These are phyloP conservation scores for Poecilia latipinna DNA, from an alignment of 2,113 vertebrate genomes.

Conservation along the genomic window DNA sequence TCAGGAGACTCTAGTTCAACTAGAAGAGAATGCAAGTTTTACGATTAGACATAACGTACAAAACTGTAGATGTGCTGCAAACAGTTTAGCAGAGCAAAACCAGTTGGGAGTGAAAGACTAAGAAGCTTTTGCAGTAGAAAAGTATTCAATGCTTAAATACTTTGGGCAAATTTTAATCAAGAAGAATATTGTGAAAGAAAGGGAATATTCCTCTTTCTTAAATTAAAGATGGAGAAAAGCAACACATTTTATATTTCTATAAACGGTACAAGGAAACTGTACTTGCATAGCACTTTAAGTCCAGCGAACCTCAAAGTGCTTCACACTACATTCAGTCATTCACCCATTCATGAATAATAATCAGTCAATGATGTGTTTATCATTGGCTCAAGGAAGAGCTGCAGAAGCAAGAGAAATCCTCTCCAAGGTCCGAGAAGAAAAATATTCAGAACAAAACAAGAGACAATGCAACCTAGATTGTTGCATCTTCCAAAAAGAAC, in stretches of 20 bases:
- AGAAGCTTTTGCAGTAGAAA: neutral
- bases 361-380: constrained; percentile 73
- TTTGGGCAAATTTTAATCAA: constrained; percentile 4
- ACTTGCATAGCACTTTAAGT: no score
- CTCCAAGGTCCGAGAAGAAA: constrained; percentile 21
- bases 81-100: neutral
- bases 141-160: constrained; percentile 26
- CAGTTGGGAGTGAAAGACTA: neutral
- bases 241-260: neutral
- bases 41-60: constrained; percentile 22
- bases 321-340: no score
- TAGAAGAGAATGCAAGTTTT: constrained; percentile 67
- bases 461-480: constrained; percentile 32
- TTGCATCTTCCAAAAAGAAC: constrained; percentile 19
- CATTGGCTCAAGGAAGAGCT: constrained; percentile 79
- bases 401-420: constrained; percentile 27
- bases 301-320: no score
- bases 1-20: constrained; percentile 77
- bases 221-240: constrained; percentile 38
- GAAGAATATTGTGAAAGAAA: constrained; percentile 5
- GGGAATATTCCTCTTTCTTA: constrained; percentile 27
- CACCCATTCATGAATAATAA: neutral
- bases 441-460: constrained; percentile 31
- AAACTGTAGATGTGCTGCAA: neutral
- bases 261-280: neutral